Conservation (phyloP, 2,797 vertebrate species). For the Bradypodion ventrale region DNA sequence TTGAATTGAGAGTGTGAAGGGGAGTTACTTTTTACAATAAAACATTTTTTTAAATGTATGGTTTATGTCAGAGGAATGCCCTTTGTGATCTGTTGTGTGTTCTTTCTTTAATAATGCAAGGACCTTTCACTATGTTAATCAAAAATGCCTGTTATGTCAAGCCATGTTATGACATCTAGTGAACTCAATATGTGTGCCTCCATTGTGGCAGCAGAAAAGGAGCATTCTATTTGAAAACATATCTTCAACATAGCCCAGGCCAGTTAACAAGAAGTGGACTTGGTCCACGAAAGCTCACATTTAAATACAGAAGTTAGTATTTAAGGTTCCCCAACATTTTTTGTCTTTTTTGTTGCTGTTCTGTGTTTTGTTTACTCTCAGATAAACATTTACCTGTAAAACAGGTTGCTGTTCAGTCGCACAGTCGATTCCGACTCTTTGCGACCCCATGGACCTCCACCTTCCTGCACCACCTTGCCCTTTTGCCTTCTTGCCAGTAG, state of each 20-base stretch:
- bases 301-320: no score
- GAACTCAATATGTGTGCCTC: background rate
- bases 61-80: constrained; percentile 3
- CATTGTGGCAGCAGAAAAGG: no score
- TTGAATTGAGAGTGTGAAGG: constrained; percentile 69
- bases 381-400: background rate
- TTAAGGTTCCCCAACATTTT: no score
- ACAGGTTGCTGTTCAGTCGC: no score
- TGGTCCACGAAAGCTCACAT: no score
- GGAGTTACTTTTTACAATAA: constrained; percentile 77
- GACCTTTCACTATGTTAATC: background rate
- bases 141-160: background rate
- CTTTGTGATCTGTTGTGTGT: background rate
- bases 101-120: background rate
- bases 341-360: no score
- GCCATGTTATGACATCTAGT: background rate
- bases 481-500: no score
- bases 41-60: constrained; percentile 55
- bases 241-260: background rate
- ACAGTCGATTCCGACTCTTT: no score
- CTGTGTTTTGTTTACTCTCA: no score
- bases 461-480: no score
- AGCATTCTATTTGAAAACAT: background rate
- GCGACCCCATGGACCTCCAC: no score
- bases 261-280: background rate